Evolutionary conservation across 2,888 invertebrate genomes (phyloP).

Genomic region (Xestobium rufovillosum): DNA sequence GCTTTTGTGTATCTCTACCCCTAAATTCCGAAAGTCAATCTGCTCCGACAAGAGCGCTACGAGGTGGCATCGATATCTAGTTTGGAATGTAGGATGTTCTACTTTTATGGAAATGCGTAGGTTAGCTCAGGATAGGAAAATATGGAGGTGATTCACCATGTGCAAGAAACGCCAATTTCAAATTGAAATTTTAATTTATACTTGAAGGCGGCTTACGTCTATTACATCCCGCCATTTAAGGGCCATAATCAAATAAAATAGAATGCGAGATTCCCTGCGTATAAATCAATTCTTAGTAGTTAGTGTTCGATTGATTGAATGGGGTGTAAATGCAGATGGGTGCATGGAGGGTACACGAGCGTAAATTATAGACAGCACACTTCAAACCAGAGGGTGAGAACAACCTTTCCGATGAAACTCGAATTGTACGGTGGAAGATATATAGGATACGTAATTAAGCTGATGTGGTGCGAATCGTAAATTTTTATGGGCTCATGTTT

Average conservation of each 20-base stretch:
- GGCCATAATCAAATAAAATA: conserved; percentile 34
- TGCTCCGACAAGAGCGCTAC: too few relatives aligned
- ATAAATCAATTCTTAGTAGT: conserved; percentile 32
- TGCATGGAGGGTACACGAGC: conserved; percentile 26
- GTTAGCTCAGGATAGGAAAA: too few relatives aligned
- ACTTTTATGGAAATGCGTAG: too few relatives aligned
- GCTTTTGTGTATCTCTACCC: too few relatives aligned
- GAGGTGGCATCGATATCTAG: too few relatives aligned
- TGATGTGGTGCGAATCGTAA: too few relatives aligned
- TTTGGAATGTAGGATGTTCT: too few relatives aligned
- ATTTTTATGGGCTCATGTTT: too few relatives aligned
- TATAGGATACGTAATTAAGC: conserved; percentile 1
- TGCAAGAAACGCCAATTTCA: not conserved
- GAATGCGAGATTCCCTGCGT: conserved; percentile 24
- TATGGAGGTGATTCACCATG: too few relatives aligned
- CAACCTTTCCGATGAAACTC: not conserved
- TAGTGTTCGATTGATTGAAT: conserved; percentile 31
- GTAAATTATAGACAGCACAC: conserved; percentile 27
- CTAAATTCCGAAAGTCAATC: too few relatives aligned
- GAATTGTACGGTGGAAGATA: conserved; percentile 1
- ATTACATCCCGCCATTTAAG: conserved; percentile 29
- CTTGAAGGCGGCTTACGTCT: not conserved
- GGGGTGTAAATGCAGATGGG: conserved; percentile 19
- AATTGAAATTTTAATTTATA: not conserved
- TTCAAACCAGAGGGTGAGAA: conserved; percentile 3